These are phyloP conservation scores for Spea hammondii DNA, from an alignment of 2,797 vertebrate species.

Conservation along the genomic window DNA sequence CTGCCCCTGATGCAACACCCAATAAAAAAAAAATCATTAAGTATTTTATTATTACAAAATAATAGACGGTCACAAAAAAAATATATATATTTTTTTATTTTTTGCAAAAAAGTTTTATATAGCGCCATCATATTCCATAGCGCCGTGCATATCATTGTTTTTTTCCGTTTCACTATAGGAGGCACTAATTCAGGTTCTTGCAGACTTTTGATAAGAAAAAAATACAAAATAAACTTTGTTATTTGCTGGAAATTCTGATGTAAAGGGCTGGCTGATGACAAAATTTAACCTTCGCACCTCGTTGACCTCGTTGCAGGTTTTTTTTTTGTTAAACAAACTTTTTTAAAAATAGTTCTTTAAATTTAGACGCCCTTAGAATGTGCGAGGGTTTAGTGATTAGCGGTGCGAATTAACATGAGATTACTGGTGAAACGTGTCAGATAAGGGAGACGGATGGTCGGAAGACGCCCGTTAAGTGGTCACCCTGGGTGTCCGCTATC, in stretches of 20 bases:
- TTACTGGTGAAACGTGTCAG: slow-evolving; percentile 55
- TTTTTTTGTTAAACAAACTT: slow-evolving; percentile 52
- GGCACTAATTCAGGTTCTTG: slow-evolving; percentile 60
- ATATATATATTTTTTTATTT: too few relatives aligned
- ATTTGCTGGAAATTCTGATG: slow-evolving; percentile 63
- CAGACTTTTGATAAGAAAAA: slow-evolving; percentile 62
- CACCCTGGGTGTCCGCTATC: slow-evolving; percentile 59
- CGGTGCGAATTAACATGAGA: background rate
- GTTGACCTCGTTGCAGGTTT: slow-evolving; percentile 58
- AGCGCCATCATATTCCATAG: too few relatives aligned
- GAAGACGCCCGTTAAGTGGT: slow-evolving; percentile 61
- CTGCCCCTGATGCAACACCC: too few relatives aligned
- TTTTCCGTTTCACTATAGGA: too few relatives aligned
- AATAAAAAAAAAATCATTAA: too few relatives aligned
- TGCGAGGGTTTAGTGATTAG: too few relatives aligned
- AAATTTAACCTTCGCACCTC: slow-evolving; percentile 63
- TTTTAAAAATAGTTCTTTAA: slow-evolving; percentile 3
- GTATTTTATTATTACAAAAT: too few relatives aligned
- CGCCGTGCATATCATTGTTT: too few relatives aligned
- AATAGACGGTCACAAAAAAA: too few relatives aligned
- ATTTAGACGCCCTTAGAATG: background rate
- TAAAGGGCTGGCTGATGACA: slow-evolving; percentile 64
- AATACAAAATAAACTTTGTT: slow-evolving; percentile 63
- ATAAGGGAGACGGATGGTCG: slow-evolving; percentile 62
- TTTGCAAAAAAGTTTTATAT: too few relatives aligned